Conservation (phyloP, 2,797 vertebrate species). For the Halcyon chelicuti region DNA sequence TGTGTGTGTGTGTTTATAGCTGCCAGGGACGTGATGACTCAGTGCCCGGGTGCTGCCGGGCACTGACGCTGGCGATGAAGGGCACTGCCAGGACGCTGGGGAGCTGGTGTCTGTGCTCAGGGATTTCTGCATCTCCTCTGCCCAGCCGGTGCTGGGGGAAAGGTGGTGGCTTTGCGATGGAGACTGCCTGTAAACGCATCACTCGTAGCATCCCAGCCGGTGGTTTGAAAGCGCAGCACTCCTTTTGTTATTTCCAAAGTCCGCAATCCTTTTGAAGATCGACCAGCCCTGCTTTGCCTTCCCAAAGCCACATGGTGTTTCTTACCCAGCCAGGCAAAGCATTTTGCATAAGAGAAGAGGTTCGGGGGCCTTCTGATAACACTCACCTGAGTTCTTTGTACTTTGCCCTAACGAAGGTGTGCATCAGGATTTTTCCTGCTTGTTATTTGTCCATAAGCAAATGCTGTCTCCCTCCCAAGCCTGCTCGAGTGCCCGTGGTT, state of each 20-base stretch:
- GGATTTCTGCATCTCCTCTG: background rate
- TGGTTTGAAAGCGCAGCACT: background rate
- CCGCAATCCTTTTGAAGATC: background rate
- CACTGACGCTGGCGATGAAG: background rate
- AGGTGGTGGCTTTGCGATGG: background rate
- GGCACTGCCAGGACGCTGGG: background rate
- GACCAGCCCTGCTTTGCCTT: background rate
- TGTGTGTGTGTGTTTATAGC: background rate
- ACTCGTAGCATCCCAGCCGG: background rate
- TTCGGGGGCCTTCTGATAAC: background rate
- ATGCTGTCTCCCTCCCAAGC: accelerated
- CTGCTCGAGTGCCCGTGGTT: background rate
- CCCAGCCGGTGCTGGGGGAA: background rate
- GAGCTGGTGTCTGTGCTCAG: background rate
- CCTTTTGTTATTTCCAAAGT: background rate
- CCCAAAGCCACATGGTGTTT: background rate
- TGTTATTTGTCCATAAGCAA: accelerated
- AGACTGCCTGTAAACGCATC: background rate
- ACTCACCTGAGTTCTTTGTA: background rate
- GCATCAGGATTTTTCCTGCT: accelerated
- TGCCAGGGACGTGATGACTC: accelerated
- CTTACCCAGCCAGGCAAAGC: background rate
- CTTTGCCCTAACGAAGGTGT: background rate
- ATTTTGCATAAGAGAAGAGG: background rate
- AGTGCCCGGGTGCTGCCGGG: background rate